Evolutionary conservation across 2,888 invertebrate species (phyloP), one percentile per base, ranked within the genome.

Genomic region (Hofmannophila pseudospretella): DNA sequence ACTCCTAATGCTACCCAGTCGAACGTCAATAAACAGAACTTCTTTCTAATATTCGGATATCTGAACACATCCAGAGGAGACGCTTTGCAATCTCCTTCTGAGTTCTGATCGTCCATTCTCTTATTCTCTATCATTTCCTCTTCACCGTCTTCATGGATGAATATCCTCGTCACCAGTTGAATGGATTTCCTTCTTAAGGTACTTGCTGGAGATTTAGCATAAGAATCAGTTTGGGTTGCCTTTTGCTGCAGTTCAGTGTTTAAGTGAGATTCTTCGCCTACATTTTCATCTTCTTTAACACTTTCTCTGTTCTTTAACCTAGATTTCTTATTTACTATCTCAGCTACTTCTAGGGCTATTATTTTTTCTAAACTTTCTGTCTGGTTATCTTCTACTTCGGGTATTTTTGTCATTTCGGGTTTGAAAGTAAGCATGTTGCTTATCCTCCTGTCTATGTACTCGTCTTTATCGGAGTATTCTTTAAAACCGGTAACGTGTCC

Each of bases 1-100:
- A 91, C 89, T n/a, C 91, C 91, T 37, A 91, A 78, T 23, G 90
- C 89, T 4, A 91, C 88, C 91, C 91, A 92, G 52, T 90, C 89
- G 48, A 91, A 90, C 0, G 90, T 90, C 13, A 91, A 70, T 34
- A 92, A 84, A 14, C 91, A 80, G 47, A 91, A 91, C 56, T 91
- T 92, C 54, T 89, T 91, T 30, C 91, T 78, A 45, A 91, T 89
- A 64, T 91, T 91, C 0, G 91, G 90, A 60, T 91, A 90, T 51
- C 88, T 79, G 40, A 91, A 88, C 28, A 91, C 73, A 58, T 92
- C 91, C 56, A 91, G 62, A 0, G 88, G 88, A n/a, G 89, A 89
- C 0, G 90, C 90, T 43, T 89, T 87, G 16, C 80, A 79, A 46
- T 85, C 80, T 25, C 76, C 79, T 57, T 82, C 80, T 0, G 82